These are phyloP conservation scores for Odontamblyopus rebecca DNA, from an alignment of 2,797 vertebrate species.

Conservation along the genomic window DNA sequence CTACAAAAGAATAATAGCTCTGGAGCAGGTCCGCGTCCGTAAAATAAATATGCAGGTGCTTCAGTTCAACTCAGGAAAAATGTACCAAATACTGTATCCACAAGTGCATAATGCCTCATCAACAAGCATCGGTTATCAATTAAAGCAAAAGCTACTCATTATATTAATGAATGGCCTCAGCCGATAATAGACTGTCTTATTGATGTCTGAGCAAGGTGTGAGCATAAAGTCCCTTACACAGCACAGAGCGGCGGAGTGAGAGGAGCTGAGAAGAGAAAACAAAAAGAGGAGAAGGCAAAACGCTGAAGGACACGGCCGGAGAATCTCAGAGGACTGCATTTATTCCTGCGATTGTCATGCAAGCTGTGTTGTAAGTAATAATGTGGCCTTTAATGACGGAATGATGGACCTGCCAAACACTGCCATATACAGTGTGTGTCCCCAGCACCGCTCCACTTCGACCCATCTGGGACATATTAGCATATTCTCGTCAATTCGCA, in stretches of 20 bases:
- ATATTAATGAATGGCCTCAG: constrained; percentile 75
- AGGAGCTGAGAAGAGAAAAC: constrained; percentile 64
- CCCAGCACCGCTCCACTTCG: constrained; percentile 85
- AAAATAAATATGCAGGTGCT: constrained; percentile 72
- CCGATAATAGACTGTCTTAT: constrained; percentile 69
- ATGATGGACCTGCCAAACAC: constrained; percentile 99
- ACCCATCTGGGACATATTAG: constrained; percentile 99
- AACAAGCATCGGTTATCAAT: constrained; percentile 77
- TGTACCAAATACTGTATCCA: constrained; percentile 69
- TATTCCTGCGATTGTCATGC: constrained; percentile 94
- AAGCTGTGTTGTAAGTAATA: constrained; percentile 98
- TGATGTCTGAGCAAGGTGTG: constrained; percentile 70
- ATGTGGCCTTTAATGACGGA: constrained; percentile 99
- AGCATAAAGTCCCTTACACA: constrained; percentile 65
- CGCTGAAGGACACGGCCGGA: constrained; percentile 76
- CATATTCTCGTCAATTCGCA: constrained; percentile 98
- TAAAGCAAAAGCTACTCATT: constrained; percentile 75
- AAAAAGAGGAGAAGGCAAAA: constrained; percentile 50
- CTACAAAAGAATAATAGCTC: constrained; percentile 69
- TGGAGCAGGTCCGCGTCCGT: constrained; percentile 56
- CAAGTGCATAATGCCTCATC: constrained; percentile 77
- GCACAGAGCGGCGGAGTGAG: constrained; percentile 53
- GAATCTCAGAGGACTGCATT: constrained; percentile 78
- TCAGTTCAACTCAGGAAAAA: constrained; percentile 65
- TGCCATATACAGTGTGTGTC: constrained; percentile 89